Evolutionary conservation across 2,797 vertebrate genomes (phyloP).

Genomic region (Alauda arvensis): DNA sequence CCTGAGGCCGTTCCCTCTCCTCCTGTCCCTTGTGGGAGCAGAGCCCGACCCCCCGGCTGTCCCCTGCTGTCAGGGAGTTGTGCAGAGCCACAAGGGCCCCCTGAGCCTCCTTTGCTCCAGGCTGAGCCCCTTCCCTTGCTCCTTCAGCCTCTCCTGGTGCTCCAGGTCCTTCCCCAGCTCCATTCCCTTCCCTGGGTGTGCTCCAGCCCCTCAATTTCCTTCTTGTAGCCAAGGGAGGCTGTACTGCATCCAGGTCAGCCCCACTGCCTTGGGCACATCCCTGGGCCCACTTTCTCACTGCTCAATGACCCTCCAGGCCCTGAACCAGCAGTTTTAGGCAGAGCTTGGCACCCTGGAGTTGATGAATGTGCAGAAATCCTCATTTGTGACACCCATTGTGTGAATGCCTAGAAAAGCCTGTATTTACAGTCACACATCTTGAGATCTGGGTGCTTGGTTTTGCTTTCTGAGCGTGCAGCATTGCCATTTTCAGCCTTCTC

Average conservation of each 20-base stretch:
- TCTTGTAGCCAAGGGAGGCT: not conserved
- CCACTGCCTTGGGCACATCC: rapidly evolving
- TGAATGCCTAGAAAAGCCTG: not conserved
- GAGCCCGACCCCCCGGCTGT: rapidly evolving
- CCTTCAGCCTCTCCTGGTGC: rapidly evolving
- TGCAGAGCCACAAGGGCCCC: not conserved
- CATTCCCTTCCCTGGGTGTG: rapidly evolving
- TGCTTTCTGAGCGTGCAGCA: rapidly evolving
- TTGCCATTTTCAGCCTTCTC: not conserved
- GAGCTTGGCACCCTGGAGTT: not conserved
- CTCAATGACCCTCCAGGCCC: not conserved
- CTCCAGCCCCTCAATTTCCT: too few species aligned
- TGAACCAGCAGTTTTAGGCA: not conserved
- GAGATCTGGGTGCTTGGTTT: not conserved
- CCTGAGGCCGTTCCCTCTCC: rapidly evolving
- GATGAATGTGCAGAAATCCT: not conserved
- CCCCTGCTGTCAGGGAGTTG: not conserved
- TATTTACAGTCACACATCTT: not conserved
- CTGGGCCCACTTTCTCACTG: not conserved
- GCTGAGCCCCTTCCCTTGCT: not conserved
- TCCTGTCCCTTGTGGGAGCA: not conserved
- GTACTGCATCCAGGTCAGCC: not conserved
- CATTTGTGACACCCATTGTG: rapidly evolving
- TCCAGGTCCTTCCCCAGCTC: not conserved
- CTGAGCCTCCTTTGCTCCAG: not conserved